These are phyloP conservation scores for Rhizoglyphus robini DNA, from an alignment of 1,140 invertebrate genomes.

Conservation along the genomic window DNA sequence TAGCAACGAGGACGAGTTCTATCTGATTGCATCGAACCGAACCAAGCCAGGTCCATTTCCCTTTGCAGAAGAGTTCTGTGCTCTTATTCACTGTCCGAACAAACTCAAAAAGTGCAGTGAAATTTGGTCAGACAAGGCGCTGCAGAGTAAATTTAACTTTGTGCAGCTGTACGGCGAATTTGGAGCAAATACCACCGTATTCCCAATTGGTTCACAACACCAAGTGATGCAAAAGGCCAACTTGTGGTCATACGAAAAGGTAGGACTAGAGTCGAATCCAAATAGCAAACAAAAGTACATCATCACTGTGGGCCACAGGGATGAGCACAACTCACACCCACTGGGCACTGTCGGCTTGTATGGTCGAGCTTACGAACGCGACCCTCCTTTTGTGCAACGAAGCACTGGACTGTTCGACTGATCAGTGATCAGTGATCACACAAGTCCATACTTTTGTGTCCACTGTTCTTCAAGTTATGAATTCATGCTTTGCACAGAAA, in stretches of 20 bases:
- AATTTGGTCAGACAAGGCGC: neutral
- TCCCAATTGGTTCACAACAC: conserved; percentile 9
- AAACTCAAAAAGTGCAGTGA: neutral
- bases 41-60: neutral
- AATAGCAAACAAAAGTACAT: neutral
- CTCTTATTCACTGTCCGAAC: conserved; percentile 17
- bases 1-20: neutral
- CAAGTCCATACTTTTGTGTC: too few species aligned
- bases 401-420: too few species aligned
- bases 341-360: neutral
- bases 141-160: neutral
- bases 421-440: too few species aligned
- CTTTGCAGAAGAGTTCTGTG: conserved; percentile 20
- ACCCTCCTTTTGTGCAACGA: conserved; percentile 19
- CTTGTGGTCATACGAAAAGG: neutral
- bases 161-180: neutral
- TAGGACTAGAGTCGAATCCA: neutral
- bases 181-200: neutral
- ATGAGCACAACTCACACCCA: neutral
- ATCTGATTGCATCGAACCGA: neutral
- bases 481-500: too few species aligned
- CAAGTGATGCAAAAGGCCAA: neutral
- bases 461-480: too few species aligned
- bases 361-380: conserved; percentile 12
- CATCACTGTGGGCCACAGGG: neutral